These are phyloP conservation scores for Drosophila imparisetae DNA, from an alignment of 2,888 invertebrate genomes.

Conservation along the genomic window DNA sequence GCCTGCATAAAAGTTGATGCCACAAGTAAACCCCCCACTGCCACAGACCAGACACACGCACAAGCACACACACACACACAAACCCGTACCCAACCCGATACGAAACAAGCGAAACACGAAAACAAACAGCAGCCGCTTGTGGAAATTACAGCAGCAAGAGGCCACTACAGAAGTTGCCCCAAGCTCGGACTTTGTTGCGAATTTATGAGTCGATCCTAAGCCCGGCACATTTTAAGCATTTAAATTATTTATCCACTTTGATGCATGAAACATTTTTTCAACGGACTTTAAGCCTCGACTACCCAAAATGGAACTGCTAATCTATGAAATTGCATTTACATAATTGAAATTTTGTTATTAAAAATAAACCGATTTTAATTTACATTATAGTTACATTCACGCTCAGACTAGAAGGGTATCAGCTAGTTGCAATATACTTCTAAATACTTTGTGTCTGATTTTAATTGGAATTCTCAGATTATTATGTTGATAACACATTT, in stretches of 20 bases:
- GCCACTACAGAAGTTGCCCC: slow-evolving; percentile 52
- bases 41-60: slow-evolving; percentile 1
- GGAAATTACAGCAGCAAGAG: slow-evolving; percentile 66
- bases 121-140: slow-evolving; percentile 65
- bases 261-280: slow-evolving; percentile 5
- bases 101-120: slow-evolving; percentile 6
- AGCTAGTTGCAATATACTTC: background rate
- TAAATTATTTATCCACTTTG: slow-evolving; percentile 27
- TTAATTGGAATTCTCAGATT: background rate
- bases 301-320: slow-evolving; percentile 27
- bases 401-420: background rate
- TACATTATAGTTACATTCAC: slow-evolving; percentile 14
- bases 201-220: slow-evolving; percentile 31
- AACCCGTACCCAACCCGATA: background rate
- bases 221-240: slow-evolving; percentile 20
- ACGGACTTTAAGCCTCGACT: slow-evolving; percentile 8
- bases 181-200: slow-evolving; percentile 33
- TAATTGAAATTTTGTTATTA: slow-evolving; percentile 57
- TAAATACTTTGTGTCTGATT: background rate
- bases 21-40: slow-evolving; percentile 3
- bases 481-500: background rate
- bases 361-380: slow-evolving; percentile 46
- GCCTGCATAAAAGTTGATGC: slow-evolving; percentile 63
- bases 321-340: slow-evolving; percentile 47
- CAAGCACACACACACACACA: background rate